A percentile compares a stretch with the other conserved stretches of the same genome.
Evolutionary conservation across 2,113 vertebrate genomes (phyloP).

Genomic region (Xenus cinereus): DNA sequence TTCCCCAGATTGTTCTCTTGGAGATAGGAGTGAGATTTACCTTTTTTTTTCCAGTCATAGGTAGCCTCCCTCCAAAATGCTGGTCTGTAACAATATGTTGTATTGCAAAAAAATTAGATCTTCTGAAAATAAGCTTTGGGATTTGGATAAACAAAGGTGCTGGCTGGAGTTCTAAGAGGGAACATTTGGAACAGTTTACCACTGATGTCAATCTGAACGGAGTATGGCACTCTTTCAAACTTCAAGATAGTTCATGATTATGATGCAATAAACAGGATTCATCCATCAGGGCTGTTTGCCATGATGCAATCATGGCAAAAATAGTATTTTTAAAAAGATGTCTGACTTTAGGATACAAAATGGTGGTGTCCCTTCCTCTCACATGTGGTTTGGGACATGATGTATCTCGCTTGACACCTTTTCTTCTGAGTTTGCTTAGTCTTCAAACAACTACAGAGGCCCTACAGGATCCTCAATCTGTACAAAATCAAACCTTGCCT

Average conservation of each 20-base stretch:
- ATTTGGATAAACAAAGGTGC: neutral
- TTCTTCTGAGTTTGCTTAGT: neutral
- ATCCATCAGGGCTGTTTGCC: neutral
- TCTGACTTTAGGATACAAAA: neutral
- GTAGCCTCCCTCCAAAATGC: neutral
- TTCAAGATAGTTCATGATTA: neutral
- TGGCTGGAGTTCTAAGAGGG: neutral
- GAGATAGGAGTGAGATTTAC: neutral
- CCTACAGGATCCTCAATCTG: neutral
- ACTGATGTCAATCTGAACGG: neutral
- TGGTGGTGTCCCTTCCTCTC: neutral
- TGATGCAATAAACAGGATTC: neutral
- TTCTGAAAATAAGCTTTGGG: neutral
- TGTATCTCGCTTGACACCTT: neutral
- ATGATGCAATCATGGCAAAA: neutral
- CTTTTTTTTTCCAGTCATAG: neutral
- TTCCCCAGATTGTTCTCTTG: neutral
- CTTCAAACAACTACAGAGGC: neutral
- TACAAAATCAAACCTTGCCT: neutral
- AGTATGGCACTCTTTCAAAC: neutral
- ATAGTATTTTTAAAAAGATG: neutral
- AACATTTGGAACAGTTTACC: neutral
- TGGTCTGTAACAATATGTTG: neutral
- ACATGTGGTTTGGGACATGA: neutral
- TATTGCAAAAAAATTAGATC: neutral